Conservation (phyloP, 2,797 vertebrate species). For the Notolepis coatsorum region DNA sequence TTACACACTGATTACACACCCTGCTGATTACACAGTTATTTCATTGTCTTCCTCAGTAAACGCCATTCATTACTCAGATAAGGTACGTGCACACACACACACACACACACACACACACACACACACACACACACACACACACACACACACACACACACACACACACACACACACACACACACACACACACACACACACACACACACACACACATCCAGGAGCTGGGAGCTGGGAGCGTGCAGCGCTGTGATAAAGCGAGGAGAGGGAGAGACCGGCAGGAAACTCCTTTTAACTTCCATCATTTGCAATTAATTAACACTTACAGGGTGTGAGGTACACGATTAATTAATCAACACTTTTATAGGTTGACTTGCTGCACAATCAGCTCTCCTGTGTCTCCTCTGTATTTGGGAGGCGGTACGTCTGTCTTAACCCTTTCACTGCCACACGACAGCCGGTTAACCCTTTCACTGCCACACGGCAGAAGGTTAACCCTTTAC, state of each 20-base stretch:
- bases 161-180: neutral
- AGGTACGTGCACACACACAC: neutral
- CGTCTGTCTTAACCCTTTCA: slow-evolving; percentile 46
- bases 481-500: too few species aligned
- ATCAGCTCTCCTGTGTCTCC: slow-evolving; percentile 23
- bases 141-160: neutral
- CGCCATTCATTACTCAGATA: slow-evolving; percentile 45
- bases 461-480: too few species aligned
- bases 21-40: slow-evolving; percentile 50
- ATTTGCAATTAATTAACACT: slow-evolving; percentile 22
- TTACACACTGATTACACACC: too few species aligned
- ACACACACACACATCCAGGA: neutral
- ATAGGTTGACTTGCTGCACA: slow-evolving; percentile 31
- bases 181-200: neutral
- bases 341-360: slow-evolving; percentile 31
- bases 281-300: slow-evolving; percentile 9
- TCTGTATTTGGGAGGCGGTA: slow-evolving; percentile 20
- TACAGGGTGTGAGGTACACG: slow-evolving; percentile 16
- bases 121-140: neutral
- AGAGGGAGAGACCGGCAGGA: slow-evolving; percentile 20
- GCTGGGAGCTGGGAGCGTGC: neutral
- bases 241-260: slow-evolving; percentile 1
- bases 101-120: neutral
- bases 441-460: too few species aligned
- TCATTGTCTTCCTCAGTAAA: slow-evolving; percentile 39